These are phyloP conservation scores for Bergia puertoricense DNA, from an alignment of 92 coral and sea anemone genomes.

Conservation along the genomic window DNA sequence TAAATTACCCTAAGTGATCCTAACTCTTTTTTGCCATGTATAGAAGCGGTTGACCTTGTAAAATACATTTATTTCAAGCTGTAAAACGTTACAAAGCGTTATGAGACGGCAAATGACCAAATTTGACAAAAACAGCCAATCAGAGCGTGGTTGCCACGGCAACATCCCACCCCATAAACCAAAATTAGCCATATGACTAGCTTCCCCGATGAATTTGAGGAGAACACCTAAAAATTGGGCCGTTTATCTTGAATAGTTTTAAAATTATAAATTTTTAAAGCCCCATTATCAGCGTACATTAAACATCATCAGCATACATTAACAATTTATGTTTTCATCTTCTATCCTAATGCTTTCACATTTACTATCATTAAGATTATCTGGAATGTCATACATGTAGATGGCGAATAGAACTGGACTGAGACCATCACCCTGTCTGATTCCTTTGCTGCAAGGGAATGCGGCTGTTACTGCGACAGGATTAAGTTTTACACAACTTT, in stretches of 20 bases:
- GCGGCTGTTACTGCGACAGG: not conserved
- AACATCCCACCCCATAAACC: no score
- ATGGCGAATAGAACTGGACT: not conserved
- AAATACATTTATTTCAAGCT: no score
- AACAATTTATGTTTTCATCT: not conserved
- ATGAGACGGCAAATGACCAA: no score
- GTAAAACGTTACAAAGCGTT: no score
- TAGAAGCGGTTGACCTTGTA: no score
- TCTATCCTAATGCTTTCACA: not conserved
- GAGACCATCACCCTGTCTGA: conserved; percentile 16
- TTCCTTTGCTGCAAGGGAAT: not conserved
- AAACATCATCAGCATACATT: not conserved
- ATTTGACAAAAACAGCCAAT: no score
- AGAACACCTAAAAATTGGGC: not conserved
- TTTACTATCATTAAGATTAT: not conserved
- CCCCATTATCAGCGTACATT: no score
- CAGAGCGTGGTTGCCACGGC: no score
- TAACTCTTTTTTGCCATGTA: no score
- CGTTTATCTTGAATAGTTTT: not conserved
- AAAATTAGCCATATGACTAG: no score
- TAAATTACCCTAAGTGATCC: no score
- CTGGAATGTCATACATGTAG: not conserved
- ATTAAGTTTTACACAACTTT: not conserved
- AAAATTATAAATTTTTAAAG: not conserved
- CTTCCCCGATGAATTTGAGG: no score